phyloP scores from a whole-genome alignment of 2,888 invertebrate genomes.

The Meiosimyza decipiens region DNA sequence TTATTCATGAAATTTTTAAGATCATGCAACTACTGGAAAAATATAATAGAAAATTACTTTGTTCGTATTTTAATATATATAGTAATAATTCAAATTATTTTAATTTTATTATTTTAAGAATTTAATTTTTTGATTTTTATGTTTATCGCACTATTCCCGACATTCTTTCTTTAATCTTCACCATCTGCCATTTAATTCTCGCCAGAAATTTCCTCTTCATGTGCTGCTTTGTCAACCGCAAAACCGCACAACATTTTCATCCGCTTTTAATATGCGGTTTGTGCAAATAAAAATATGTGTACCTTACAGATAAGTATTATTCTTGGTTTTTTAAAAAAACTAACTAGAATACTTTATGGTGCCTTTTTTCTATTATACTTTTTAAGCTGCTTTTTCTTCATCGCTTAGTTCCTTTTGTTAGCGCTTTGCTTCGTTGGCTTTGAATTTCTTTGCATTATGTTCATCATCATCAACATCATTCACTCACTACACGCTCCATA shows the following conservation, averaged over 20 bases:
- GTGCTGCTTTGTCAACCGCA: constrained; percentile 27
- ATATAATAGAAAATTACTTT: no score
- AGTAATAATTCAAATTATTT: no score
- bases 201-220: constrained; percentile 13
- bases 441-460: not conserved
- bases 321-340: not conserved
- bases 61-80: no score
- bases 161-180: no score
- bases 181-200: no score
- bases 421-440: constrained; percentile 15
- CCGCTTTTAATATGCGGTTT: constrained; percentile 11
- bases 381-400: constrained; percentile 6
- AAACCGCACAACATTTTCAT: constrained; percentile 17
- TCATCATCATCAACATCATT: not conserved
- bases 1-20: no score
- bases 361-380: not conserved
- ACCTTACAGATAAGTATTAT: not conserved
- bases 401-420: not conserved
- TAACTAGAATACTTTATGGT: constrained; percentile 10
- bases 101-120: no score
- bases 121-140: no score
- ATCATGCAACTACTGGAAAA: no score
- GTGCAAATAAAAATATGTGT: not conserved
- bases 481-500: constrained; percentile 25
- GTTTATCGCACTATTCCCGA: no score